These are phyloP conservation scores for Apteryx mantelli DNA, from an alignment of 2,113 vertebrate genomes.

Conservation along the genomic window DNA sequence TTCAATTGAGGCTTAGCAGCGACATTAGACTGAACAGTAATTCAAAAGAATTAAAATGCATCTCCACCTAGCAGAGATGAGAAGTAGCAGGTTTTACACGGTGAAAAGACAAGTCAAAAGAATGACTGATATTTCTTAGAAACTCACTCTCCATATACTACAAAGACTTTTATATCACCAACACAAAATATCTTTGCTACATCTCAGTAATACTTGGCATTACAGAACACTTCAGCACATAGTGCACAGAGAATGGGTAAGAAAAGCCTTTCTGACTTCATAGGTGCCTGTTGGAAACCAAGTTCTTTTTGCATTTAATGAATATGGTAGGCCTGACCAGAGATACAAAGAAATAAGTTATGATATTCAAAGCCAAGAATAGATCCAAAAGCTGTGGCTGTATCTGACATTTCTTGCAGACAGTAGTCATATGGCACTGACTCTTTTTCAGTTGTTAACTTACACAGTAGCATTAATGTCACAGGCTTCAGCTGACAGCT, in stretches of 20 bases:
- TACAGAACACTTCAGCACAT: background rate
- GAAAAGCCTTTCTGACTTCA: background rate
- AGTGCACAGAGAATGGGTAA: background rate
- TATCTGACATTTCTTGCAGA: background rate
- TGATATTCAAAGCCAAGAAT: background rate
- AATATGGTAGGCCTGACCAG: background rate
- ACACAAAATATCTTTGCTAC: background rate
- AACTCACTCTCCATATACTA: background rate
- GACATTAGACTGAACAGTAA: background rate
- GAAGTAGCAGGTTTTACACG: background rate
- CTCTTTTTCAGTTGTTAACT: background rate
- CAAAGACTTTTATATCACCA: background rate
- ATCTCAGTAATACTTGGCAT: background rate
- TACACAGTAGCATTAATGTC: background rate
- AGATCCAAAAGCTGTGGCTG: background rate
- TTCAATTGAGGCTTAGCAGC: background rate
- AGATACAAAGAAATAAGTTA: background rate
- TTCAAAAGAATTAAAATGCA: background rate
- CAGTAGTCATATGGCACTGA: background rate
- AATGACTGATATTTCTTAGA: background rate
- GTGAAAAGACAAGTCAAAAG: background rate
- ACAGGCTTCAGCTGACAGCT: background rate
- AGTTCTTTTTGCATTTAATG: background rate
- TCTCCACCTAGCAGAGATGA: background rate
- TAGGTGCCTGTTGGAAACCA: background rate